Base-by-base conservation (phyloP, 1,140 invertebrate genomes). In the Megalonaias nervosa region DNA sequence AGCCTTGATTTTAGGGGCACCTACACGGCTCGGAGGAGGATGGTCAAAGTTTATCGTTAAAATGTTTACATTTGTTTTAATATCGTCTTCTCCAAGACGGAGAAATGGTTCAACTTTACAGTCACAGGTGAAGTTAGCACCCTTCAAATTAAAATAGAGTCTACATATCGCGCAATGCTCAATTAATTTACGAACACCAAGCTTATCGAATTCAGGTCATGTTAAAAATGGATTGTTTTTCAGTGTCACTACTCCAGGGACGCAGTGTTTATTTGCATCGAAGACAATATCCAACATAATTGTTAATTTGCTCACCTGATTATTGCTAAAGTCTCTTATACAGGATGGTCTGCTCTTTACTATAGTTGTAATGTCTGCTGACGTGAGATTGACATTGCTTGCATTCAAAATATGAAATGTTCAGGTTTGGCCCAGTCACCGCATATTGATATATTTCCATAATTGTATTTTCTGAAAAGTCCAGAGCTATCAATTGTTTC, bases 31-130 rank as follows among this genome's bases (percentile, higher is more conserved):
- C 31, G 31, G 2, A 31, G 31, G 31, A 31, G 5, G 31, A 31
- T 31, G 31, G 31, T 31, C 31, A 31, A 31, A 31, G 31, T 31
- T 31, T 31, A 31, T 31, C 31, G 5, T 31, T 31, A 31, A 1
- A 5, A 31, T 31, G 1, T 31, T 31, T 31, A 31, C 5, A 31
- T 31, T 31, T 31, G 31, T 31, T 59, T 66, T 16, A 14, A 71
- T 38, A 26, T 71, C 48, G 16, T 66, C 57, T 58, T 48, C 19
- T 0, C 56, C 26, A 38, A 71, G 56, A 21, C 48, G 58, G 23
- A 77, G 59, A 71, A 77, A 67, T 59, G 67, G 60, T 31, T 77
- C 31, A 1, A 77, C 19, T 55, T 67, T 31, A 58, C 75, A 77
- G 65, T 77, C 75, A 67, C 75, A 77, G 17, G 19, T 48, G 17